These are phyloP conservation scores for Riparia riparia DNA, from an alignment of 2,113 vertebrate species.

Conservation along the genomic window DNA sequence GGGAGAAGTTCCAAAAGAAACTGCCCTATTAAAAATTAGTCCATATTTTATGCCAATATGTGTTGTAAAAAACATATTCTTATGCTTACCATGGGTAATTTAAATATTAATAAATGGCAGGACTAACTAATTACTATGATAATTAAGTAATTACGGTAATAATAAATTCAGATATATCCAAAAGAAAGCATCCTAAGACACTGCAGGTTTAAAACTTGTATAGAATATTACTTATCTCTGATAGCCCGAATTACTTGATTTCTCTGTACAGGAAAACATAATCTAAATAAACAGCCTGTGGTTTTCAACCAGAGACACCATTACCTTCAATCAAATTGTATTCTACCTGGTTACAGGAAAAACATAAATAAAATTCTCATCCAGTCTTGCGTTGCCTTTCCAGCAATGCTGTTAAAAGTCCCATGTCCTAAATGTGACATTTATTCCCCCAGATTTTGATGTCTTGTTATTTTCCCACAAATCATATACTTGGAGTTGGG, in stretches of 20 bases:
- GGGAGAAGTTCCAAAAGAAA: not conserved
- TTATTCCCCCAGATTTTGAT: not conserved
- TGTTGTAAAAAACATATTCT: not conserved
- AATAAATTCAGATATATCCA: not conserved
- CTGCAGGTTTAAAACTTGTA: not conserved
- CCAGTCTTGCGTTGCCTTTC: fast-evolving
- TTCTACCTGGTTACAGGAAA: not conserved
- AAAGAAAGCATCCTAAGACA: not conserved
- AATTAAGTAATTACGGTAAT: not conserved
- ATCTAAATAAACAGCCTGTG: not conserved
- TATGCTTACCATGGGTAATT: not conserved
- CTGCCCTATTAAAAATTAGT: not conserved
- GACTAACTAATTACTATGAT: not conserved
- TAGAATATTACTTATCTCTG: not conserved
- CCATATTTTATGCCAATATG: not conserved
- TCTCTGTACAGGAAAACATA: not conserved
- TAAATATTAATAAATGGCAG: not conserved
- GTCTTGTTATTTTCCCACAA: not conserved
- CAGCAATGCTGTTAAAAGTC: not conserved
- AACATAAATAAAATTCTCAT: not conserved
- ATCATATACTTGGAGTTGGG: not conserved
- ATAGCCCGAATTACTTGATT: not conserved
- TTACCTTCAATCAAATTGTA: not conserved
- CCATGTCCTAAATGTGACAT: fast-evolving
- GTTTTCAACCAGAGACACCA: not conserved